Conservation (phyloP, 2,113 vertebrate species). For the Etheostoma cragini region DNA sequence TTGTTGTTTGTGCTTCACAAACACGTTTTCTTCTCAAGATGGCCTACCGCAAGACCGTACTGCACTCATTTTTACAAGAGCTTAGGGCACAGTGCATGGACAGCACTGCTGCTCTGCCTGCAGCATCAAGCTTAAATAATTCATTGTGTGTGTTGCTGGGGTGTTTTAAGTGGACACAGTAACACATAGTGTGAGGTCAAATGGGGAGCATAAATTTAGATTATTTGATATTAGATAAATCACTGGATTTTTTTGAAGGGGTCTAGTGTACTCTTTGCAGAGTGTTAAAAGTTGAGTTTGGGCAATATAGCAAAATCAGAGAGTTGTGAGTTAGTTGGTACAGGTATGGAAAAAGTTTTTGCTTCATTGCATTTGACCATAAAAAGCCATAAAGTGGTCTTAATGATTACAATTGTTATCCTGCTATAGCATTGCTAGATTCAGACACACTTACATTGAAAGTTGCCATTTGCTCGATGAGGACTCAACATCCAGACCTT, state of each 20-base stretch:
- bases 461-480: background rate
- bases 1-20: background rate
- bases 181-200: constrained; percentile 23
- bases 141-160: constrained; percentile 25
- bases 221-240: background rate
- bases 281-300: background rate
- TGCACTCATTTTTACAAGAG: constrained; percentile 9
- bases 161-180: constrained; percentile 14
- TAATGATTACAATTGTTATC: background rate
- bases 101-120: constrained; percentile 36
- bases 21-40: constrained; percentile 3
- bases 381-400: background rate
- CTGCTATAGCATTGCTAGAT: background rate
- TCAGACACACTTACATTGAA: background rate
- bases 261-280: background rate
- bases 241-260: background rate
- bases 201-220: background rate
- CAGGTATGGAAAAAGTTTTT: background rate
- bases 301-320: background rate
- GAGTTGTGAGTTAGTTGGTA: background rate
- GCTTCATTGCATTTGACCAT: background rate
- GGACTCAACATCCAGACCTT: background rate
- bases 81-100: constrained; percentile 13
- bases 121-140: constrained; percentile 60
- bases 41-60: background rate